phyloP scores from a whole-genome alignment of 2,797 vertebrate genomes.

The Gymnoscopelus braueri region DNA sequence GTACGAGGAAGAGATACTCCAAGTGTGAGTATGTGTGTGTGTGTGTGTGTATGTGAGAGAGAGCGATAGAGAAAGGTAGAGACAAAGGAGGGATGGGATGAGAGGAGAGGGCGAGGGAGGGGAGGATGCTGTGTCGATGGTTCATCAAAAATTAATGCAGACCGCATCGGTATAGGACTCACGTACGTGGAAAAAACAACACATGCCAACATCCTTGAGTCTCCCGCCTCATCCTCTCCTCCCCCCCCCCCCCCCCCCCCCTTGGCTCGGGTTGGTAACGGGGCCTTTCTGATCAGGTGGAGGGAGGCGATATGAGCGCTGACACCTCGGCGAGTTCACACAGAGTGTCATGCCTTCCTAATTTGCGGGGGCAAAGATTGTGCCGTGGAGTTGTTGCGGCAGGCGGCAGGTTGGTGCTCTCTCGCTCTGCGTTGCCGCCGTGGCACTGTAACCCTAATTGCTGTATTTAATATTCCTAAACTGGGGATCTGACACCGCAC shows the following conservation, averaged over 20 bases:
- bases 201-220: slow-evolving; percentile 83
- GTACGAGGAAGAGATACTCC: neutral
- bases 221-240: slow-evolving; percentile 64
- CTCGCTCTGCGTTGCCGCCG: too few species aligned
- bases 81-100: slow-evolving; percentile 29
- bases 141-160: slow-evolving; percentile 87
- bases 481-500: slow-evolving; percentile 71
- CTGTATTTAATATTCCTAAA: slow-evolving; percentile 81
- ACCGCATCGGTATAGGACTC: slow-evolving; percentile 84
- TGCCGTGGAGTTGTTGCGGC: slow-evolving; percentile 61
- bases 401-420: slow-evolving; percentile 43
- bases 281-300: slow-evolving; percentile 82
- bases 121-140: slow-evolving; percentile 76
- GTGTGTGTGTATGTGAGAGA: slow-evolving; percentile 57
- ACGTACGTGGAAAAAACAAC: slow-evolving; percentile 83
- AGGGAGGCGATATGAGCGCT: slow-evolving; percentile 80
- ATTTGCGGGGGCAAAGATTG: slow-evolving; percentile 75
- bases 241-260: slow-evolving; percentile 62
- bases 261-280: slow-evolving; percentile 49
- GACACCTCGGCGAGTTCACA: slow-evolving; percentile 85
- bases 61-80: slow-evolving; percentile 28
- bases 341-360: slow-evolving; percentile 79
- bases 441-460: slow-evolving; percentile 68
- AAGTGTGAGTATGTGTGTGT: slow-evolving; percentile 41
- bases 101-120: slow-evolving; percentile 74